Evolutionary conservation across 2,113 vertebrate genomes (phyloP).

Genomic region (Axis porcinus): DNA sequence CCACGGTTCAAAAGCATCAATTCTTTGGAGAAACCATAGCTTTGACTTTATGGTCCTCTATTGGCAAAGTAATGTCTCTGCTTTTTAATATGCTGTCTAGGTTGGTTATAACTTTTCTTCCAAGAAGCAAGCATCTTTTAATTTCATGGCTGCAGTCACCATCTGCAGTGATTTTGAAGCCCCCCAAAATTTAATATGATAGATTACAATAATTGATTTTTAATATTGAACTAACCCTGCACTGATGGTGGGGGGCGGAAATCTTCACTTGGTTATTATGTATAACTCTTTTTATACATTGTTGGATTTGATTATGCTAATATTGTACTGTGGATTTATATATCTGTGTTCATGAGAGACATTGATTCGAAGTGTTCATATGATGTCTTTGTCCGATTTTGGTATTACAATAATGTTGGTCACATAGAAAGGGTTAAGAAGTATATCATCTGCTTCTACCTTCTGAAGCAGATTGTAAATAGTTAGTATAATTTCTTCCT

Average conservation of each 20-base stretch:
- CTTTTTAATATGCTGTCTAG: background rate
- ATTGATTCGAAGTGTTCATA: background rate
- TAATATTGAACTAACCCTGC: background rate
- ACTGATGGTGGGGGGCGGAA: background rate
- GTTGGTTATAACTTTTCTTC: background rate
- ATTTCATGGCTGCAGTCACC: background rate
- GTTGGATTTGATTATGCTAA: background rate
- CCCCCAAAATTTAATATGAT: background rate
- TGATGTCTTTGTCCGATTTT: background rate
- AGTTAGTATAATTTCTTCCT: background rate
- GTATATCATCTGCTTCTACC: background rate
- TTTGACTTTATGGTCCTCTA: background rate
- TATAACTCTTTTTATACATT: background rate
- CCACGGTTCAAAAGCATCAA: background rate
- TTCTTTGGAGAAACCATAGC: background rate
- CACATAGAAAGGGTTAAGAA: background rate
- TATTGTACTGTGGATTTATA: background rate
- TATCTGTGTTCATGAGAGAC: background rate
- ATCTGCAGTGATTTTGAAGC: background rate
- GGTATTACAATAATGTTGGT: background rate
- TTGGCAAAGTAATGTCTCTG: background rate
- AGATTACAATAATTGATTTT: background rate
- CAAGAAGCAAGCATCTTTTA: background rate
- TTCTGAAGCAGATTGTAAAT: background rate
- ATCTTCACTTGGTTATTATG: background rate